Conservation (phyloP, 2,888 invertebrate genomes). For the Brachypalpus laphriformis region DNA sequence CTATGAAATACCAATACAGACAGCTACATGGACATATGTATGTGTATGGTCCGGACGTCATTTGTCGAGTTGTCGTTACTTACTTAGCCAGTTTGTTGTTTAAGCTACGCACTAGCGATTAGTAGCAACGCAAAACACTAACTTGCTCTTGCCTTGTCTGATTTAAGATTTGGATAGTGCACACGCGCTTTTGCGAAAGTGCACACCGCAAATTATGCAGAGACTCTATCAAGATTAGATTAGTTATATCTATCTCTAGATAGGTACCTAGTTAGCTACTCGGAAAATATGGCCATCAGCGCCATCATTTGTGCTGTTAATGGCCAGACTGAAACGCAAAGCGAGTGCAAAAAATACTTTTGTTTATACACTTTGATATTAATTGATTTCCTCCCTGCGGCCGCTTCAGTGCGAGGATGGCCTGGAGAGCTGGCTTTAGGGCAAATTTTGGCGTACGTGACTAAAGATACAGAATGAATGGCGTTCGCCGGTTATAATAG, state of each 20-base stretch:
- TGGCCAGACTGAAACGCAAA: too few species aligned
- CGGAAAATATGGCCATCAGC: neutral
- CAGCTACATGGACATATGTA: too few species aligned
- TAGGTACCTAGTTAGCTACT: neutral
- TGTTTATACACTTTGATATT: neutral
- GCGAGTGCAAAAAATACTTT: neutral
- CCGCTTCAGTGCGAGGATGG: neutral
- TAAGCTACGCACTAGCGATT: neutral
- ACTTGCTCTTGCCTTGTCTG: neutral
- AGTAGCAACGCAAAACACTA: neutral
- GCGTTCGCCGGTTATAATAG: too few species aligned
- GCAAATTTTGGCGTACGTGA: slow-evolving; percentile 43
- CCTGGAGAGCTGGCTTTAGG: neutral
- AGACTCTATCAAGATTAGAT: neutral
- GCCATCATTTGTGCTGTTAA: too few species aligned
- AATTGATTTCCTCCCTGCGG: slow-evolving; percentile 28
- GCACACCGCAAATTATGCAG: neutral
- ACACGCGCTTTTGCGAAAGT: neutral
- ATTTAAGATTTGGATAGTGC: neutral
- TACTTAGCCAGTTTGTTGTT: too few species aligned
- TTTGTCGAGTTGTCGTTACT: too few species aligned
- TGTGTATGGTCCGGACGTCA: too few species aligned
- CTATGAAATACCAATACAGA: too few species aligned
- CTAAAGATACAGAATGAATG: slow-evolving; percentile 11
- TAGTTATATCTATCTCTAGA: neutral